A percentile compares a stretch with the other conserved stretches of the same genome.
These are phyloP conservation scores for Campoletis sonorensis DNA, from an alignment of 1,140 invertebrate species.

Conservation along the genomic window DNA sequence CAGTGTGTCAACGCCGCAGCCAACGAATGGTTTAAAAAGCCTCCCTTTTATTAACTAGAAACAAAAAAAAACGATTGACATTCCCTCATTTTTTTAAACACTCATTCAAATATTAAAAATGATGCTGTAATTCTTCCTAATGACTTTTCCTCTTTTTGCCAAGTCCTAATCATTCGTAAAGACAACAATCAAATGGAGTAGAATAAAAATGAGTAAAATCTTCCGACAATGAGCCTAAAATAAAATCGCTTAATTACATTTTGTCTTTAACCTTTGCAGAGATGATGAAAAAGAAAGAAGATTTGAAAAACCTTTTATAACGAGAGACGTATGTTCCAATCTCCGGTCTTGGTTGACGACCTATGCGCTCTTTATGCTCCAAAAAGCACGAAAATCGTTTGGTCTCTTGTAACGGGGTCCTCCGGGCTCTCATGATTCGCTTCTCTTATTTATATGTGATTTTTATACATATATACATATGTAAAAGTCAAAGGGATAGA, in stretches of 20 bases:
- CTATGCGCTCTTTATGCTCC: conserved; percentile 51
- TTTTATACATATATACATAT: not conserved
- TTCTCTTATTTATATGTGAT: not conserved
- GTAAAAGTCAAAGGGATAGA: conserved; percentile 29
- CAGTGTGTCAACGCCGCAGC: no score
- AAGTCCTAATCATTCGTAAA: no score
- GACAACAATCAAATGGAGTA: no score
- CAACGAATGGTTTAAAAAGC: no score
- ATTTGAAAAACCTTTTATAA: conserved; percentile 23
- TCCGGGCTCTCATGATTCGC: conserved; percentile 2
- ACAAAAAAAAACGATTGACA: no score
- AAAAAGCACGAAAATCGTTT: conserved; percentile 54
- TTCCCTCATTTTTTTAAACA: no score
- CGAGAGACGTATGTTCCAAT: conserved; percentile 14
- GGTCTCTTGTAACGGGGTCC: conserved; percentile 38
- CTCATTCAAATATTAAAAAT: no score
- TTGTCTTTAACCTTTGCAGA: not conserved
- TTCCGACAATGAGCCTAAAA: not conserved
- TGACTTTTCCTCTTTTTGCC: no score
- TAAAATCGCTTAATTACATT: not conserved
- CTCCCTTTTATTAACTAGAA: no score
- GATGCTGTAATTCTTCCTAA: no score
- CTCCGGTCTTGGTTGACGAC: conserved; percentile 44
- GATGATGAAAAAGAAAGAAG: not conserved
- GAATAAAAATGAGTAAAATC: no score